Evolutionary conservation across 2,113 vertebrate genomes (phyloP).

Genomic region (Eolophus roseicapilla): DNA sequence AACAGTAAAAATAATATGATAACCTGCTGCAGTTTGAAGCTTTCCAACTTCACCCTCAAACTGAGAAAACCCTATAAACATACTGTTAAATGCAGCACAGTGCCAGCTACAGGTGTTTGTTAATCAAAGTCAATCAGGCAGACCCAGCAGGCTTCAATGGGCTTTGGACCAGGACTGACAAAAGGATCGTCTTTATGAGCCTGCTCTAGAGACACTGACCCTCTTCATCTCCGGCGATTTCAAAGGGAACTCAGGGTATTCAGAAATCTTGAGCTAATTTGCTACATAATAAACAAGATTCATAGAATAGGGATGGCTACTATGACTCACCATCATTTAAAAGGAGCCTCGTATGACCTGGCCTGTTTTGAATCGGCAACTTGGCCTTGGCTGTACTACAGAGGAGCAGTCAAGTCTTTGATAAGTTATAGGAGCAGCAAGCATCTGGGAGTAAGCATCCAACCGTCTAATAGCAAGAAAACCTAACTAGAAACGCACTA

Average conservation of each 20-base stretch:
- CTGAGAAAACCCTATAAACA: background rate
- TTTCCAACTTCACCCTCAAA: background rate
- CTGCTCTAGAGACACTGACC: constrained; percentile 5
- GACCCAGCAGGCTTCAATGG: background rate
- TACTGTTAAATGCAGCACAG: background rate
- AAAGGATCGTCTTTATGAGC: constrained; percentile 30
- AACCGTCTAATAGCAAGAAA: background rate
- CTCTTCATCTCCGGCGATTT: background rate
- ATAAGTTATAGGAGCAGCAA: constrained; percentile 44
- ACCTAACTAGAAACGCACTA: background rate
- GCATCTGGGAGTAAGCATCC: constrained; percentile 12
- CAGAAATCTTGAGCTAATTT: constrained; percentile 52
- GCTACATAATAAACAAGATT: constrained; percentile 47
- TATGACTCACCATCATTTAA: background rate
- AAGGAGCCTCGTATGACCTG: constrained; percentile 2
- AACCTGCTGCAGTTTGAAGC: background rate
- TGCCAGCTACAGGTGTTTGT: background rate
- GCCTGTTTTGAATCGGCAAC: constrained; percentile 11
- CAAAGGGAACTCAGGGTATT: constrained; percentile 23
- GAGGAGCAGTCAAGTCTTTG: constrained; percentile 35
- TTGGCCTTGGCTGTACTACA: constrained; percentile 29
- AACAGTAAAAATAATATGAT: background rate
- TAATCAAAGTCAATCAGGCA: constrained; percentile 8
- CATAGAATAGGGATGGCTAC: constrained; percentile 11
- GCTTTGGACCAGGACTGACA: constrained; percentile 5